These are phyloP conservation scores for Meiosimyza decipiens DNA, from an alignment of 2,888 invertebrate species.

Conservation along the genomic window DNA sequence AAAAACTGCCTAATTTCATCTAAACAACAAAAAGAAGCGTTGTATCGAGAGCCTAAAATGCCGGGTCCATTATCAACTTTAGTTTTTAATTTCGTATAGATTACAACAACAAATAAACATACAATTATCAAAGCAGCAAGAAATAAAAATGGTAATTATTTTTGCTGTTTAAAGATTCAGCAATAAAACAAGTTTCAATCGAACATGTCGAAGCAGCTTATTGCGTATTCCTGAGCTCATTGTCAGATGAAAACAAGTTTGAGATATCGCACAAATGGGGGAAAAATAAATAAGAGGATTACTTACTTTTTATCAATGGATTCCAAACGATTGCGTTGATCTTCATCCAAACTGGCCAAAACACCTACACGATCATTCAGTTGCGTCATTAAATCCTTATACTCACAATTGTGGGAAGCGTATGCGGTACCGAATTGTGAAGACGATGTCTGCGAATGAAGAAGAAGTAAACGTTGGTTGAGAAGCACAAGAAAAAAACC, in stretches of 20 bases:
- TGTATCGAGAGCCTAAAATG: too few species aligned
- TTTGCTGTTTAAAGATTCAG: background rate
- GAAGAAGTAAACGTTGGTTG: background rate
- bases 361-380: constrained; percentile 62
- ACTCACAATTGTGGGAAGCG: constrained; percentile 43
- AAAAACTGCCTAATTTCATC: too few species aligned
- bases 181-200: background rate
- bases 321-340: constrained; percentile 62
- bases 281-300: background rate
- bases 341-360: constrained; percentile 62
- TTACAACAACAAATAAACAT: too few species aligned
- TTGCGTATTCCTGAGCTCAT: background rate
- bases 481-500: constrained; percentile 6
- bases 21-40: too few species aligned
- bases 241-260: background rate
- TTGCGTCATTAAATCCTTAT: constrained; percentile 57
- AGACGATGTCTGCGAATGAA: background rate
- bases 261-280: background rate
- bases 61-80: too few species aligned
- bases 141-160: background rate
- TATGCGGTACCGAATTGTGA: constrained; percentile 10
- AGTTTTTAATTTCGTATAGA: too few species aligned
- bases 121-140: too few species aligned
- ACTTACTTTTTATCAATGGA: constrained; percentile 65
- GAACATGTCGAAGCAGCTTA: background rate